These are phyloP conservation scores for Charina bottae DNA, from an alignment of 2,113 vertebrate genomes.

Conservation along the genomic window DNA sequence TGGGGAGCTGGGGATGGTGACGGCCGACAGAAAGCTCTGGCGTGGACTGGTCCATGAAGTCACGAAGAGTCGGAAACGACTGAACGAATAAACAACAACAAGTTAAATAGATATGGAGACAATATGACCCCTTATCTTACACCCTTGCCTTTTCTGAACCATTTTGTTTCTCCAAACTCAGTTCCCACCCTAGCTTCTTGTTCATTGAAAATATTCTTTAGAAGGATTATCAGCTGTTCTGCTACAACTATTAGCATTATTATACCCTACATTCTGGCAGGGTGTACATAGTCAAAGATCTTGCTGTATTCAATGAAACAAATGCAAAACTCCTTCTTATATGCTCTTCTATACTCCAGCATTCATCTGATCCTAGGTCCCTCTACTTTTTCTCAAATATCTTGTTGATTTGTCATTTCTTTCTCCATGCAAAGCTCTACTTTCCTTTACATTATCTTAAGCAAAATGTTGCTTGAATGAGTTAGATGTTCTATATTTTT, in stretches of 20 bases:
- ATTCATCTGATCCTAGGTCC: background rate
- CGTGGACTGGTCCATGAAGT: no score
- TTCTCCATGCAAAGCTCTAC: background rate
- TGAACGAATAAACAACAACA: no score
- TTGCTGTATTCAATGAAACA: background rate
- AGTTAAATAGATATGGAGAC: background rate
- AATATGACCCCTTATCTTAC: background rate
- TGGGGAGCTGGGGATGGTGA: no score
- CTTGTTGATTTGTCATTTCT: background rate
- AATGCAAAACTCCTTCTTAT: background rate
- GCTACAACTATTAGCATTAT: background rate
- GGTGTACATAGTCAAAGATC: background rate
- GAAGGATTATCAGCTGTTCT: background rate
- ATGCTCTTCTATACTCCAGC: background rate
- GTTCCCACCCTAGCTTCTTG: background rate
- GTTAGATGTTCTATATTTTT: background rate
- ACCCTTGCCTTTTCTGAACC: background rate
- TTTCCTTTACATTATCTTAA: background rate
- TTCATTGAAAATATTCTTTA: background rate
- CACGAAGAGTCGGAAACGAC: no score
- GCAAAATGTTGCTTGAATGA: background rate
- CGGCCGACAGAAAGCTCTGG: no score
- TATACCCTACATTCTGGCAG: background rate
- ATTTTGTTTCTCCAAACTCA: background rate
- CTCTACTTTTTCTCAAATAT: background rate